These are phyloP conservation scores for Sinohyriopsis cumingii DNA, from an alignment of 2,888 invertebrate species.

Conservation along the genomic window DNA sequence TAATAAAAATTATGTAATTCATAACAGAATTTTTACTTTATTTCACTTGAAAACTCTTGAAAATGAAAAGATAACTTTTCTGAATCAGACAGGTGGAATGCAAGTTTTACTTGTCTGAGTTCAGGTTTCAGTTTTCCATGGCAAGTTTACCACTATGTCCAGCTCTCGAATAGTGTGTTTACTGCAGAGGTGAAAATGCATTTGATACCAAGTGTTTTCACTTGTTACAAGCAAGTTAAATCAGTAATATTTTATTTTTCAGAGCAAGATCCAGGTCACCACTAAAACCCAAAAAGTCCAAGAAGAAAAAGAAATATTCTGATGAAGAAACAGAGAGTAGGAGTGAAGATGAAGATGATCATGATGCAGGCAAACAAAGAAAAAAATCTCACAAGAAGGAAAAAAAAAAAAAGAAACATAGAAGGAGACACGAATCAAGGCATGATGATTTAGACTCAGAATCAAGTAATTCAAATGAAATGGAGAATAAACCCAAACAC, in stretches of 20 bases:
- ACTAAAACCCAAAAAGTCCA: slow-evolving; percentile 26
- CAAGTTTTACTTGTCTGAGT: too few relatives aligned
- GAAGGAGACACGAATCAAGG: not conserved
- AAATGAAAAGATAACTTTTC: too few relatives aligned
- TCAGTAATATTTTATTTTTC: slow-evolving; percentile 1
- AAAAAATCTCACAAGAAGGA: slow-evolving; percentile 8
- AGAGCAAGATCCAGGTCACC: slow-evolving; percentile 48
- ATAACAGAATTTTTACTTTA: too few relatives aligned
- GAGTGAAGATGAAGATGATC: not conserved
- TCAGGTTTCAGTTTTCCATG: too few relatives aligned
- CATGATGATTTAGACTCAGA: slow-evolving; percentile 4
- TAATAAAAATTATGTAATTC: too few relatives aligned
- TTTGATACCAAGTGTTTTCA: too few relatives aligned
- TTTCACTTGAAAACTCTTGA: too few relatives aligned
- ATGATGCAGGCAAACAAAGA: slow-evolving; percentile 3
- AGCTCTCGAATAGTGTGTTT: too few relatives aligned
- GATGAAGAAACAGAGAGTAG: slow-evolving; percentile 4
- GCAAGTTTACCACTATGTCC: too few relatives aligned
- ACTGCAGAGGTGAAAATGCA: too few relatives aligned
- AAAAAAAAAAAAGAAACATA: slow-evolving; percentile 2
- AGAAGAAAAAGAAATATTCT: slow-evolving; percentile 30
- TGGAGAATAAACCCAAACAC: slow-evolving; percentile 17
- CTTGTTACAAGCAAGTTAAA: too few relatives aligned
- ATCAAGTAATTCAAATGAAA: slow-evolving; percentile 18
- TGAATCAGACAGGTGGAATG: too few relatives aligned